Evolutionary conservation across 2,888 invertebrate species (phyloP).

Genomic region (Andrena minutula): DNA sequence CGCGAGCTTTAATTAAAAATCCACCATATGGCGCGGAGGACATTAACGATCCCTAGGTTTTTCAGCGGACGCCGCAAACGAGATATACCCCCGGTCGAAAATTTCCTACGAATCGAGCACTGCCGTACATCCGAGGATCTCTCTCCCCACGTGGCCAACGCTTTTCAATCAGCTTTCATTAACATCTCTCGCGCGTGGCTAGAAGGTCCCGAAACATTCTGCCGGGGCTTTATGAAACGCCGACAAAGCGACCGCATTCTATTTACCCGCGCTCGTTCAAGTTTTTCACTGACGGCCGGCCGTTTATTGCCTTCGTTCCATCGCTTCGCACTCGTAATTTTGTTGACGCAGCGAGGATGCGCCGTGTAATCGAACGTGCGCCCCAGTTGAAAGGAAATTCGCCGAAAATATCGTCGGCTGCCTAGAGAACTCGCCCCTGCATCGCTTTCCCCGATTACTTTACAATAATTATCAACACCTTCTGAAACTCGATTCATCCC

Average conservation of each 20-base stretch:
- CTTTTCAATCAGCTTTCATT: conserved; percentile 11
- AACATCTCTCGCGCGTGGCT: too few species aligned
- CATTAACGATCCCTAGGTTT: conserved; percentile 1
- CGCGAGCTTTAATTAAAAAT: conserved; percentile 63
- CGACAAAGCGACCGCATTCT: conserved; percentile 66
- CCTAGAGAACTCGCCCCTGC: neutral
- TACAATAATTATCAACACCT: too few species aligned
- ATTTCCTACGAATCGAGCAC: neutral
- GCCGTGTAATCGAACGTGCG: conserved; percentile 44
- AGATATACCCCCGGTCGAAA: neutral
- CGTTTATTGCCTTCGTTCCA: conserved; percentile 59
- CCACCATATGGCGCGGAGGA: conserved; percentile 1
- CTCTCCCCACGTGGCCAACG: neutral
- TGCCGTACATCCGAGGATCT: too few species aligned
- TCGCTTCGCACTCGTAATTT: conserved; percentile 56
- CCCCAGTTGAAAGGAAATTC: conserved; percentile 17
- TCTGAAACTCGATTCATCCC: too few species aligned
- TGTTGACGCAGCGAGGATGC: conserved; percentile 50
- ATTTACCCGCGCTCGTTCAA: conserved; percentile 57
- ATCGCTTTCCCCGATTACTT: too few species aligned
- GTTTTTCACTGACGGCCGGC: conserved; percentile 41
- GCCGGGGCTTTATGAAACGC: conserved; percentile 51
- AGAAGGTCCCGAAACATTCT: conserved; percentile 55
- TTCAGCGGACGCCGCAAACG: neutral
- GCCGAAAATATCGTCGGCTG: neutral